Percentiles rank a stretch among this genome's conserved stretches.
Evolutionary conservation across 2,888 invertebrate species (phyloP).

Genomic region (Mellilla xanthometata): DNA sequence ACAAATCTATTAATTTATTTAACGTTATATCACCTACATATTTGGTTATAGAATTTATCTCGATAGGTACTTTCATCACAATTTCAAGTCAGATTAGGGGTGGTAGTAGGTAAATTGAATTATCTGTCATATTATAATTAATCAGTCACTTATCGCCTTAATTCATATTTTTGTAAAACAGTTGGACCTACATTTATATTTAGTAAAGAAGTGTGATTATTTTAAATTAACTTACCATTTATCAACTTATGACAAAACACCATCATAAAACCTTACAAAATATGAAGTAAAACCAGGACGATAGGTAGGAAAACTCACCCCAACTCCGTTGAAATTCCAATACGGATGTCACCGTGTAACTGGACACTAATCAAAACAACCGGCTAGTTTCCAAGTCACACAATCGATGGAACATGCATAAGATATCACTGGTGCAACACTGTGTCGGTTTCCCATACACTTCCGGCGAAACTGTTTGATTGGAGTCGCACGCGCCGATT

Average conservation of each 20-base stretch:
- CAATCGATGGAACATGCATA: constrained; percentile 31
- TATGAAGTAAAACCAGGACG: background rate
- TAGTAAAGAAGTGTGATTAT: no score
- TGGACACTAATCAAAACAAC: constrained; percentile 41
- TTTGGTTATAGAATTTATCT: no score
- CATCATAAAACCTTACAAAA: background rate
- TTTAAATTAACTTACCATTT: no score
- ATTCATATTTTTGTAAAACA: no score
- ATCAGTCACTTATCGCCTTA: no score
- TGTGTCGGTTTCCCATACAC: constrained; percentile 35
- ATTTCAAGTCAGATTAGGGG: no score
- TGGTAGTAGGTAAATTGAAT: no score
- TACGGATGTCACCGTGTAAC: constrained; percentile 33
- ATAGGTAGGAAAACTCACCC: constrained; percentile 43
- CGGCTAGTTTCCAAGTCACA: constrained; percentile 43
- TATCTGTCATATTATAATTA: no score
- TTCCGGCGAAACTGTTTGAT: constrained; percentile 29
- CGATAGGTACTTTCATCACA: no score
- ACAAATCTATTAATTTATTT: no score
- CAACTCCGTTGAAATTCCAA: constrained; percentile 43
- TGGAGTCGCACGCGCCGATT: constrained; percentile 35
- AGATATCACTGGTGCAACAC: constrained; percentile 29
- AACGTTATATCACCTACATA: no score
- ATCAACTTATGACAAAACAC: background rate
- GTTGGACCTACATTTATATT: no score